Evolutionary conservation across 2,888 invertebrate genomes (phyloP).

Genomic region (Habroteleia sp.): DNA sequence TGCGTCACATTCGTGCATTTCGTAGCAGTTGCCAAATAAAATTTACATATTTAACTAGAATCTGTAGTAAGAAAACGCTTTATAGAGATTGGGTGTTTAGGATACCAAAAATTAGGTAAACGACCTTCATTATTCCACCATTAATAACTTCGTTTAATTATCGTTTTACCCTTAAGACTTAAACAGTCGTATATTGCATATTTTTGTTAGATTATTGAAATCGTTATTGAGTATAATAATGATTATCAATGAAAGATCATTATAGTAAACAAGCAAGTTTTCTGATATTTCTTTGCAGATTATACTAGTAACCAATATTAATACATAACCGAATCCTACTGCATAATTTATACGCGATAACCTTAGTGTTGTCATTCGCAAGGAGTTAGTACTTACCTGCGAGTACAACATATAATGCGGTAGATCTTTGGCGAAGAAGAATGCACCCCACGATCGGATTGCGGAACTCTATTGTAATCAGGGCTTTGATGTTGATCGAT

Average conservation of each 20-base stretch:
- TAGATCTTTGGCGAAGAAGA: slow-evolving; percentile 45
- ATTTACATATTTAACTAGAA: too few relatives aligned
- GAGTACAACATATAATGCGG: slow-evolving; percentile 62
- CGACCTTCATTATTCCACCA: too few relatives aligned
- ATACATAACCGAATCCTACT: slow-evolving; percentile 67
- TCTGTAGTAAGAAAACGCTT: too few relatives aligned
- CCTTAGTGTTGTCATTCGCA: slow-evolving; percentile 65
- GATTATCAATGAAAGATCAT: too few relatives aligned
- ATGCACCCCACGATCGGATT: slow-evolving; percentile 49
- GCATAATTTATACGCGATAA: slow-evolving; percentile 75
- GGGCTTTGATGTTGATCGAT: slow-evolving; percentile 65
- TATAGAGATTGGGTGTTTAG: too few relatives aligned
- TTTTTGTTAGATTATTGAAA: too few relatives aligned
- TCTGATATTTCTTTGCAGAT: slow-evolving; percentile 7
- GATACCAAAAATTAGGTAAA: too few relatives aligned
- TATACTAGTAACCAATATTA: slow-evolving; percentile 61
- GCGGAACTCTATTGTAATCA: slow-evolving; percentile 44
- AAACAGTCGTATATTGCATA: too few relatives aligned
- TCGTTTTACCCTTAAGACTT: too few relatives aligned
- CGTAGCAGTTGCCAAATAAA: too few relatives aligned
- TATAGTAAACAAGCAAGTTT: slow-evolving; percentile 4
- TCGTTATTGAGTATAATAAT: not conserved
- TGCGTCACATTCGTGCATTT: too few relatives aligned
- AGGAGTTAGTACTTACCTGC: slow-evolving; percentile 57
- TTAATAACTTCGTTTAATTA: too few relatives aligned